These are phyloP conservation scores for Eristalis tenax DNA, from an alignment of 2,888 invertebrate genomes.

Conservation along the genomic window DNA sequence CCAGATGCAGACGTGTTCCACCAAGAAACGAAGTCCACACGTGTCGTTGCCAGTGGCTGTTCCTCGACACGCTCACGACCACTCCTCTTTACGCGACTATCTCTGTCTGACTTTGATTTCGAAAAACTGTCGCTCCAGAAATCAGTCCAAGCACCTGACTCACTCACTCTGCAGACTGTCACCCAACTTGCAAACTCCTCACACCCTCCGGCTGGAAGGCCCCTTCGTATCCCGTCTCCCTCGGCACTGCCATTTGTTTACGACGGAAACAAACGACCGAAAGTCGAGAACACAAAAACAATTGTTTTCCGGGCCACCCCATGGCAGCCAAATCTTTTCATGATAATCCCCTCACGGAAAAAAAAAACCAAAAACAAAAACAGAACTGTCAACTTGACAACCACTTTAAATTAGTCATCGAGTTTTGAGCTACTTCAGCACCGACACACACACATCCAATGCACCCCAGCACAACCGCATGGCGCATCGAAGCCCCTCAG, in stretches of 20 bases:
- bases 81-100: too few species aligned
- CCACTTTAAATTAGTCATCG: constrained; percentile 55
- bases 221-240: background rate
- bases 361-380: background rate
- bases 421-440: constrained; percentile 33
- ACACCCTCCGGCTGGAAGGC: too few species aligned
- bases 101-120: too few species aligned
- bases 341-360: background rate
- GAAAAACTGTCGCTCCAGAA: too few species aligned
- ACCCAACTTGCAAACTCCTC: too few species aligned
- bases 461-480: background rate
- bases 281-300: constrained; percentile 6
- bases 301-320: too few species aligned
- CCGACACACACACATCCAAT: background rate
- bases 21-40: too few species aligned
- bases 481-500: constrained; percentile 23
- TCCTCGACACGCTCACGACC: too few species aligned
- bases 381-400: constrained; percentile 24
- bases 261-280: constrained; percentile 14
- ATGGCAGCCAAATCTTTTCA: background rate
- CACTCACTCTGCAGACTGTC: too few species aligned
- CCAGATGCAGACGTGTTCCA: too few species aligned
- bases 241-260: background rate
- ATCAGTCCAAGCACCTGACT: too few species aligned
- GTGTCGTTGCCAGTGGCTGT: too few species aligned